Evolutionary conservation across 92 coral and sea anemone genomes (phyloP).

Genomic region (Zoanthus gigantus): DNA sequence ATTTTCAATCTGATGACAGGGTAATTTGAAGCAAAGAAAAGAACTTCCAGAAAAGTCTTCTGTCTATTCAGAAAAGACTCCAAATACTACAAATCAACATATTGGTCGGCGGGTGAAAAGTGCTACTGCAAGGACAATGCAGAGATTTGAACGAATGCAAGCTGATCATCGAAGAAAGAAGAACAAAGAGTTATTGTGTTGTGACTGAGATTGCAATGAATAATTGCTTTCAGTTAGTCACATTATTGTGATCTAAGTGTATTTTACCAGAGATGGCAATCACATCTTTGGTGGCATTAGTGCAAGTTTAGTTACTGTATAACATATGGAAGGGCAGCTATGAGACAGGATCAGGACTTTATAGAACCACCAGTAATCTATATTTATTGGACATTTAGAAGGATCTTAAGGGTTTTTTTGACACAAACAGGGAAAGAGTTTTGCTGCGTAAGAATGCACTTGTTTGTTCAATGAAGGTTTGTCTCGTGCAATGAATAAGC

Average conservation of each 20-base stretch:
- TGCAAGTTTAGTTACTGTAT: not conserved
- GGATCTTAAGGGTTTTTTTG: too few species aligned
- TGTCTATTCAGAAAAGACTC: conserved; percentile 78
- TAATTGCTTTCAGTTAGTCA: not conserved
- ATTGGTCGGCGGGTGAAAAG: conserved; percentile 90
- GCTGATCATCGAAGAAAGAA: conserved; percentile 77
- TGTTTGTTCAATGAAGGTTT: too few species aligned
- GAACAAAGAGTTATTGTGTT: conserved; percentile 60
- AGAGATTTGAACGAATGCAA: conserved; percentile 79
- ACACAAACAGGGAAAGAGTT: too few species aligned
- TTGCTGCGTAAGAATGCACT: too few species aligned
- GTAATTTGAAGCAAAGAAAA: conserved; percentile 77
- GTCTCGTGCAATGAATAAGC: too few species aligned
- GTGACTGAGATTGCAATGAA: conserved; percentile 5
- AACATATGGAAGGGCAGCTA: too few species aligned
- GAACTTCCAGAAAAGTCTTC: conserved; percentile 78
- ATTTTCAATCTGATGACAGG: conserved; percentile 57
- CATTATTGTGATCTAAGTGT: not conserved
- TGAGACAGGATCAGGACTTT: too few species aligned
- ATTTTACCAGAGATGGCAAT: not conserved
- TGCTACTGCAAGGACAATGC: conserved; percentile 89
- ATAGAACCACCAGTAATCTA: too few species aligned
- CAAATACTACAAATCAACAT: conserved; percentile 94
- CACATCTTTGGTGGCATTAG: not conserved
- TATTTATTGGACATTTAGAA: too few species aligned